These are phyloP conservation scores for Lophochroa leadbeateri DNA, from an alignment of 2,113 vertebrate species.

Conservation along the genomic window DNA sequence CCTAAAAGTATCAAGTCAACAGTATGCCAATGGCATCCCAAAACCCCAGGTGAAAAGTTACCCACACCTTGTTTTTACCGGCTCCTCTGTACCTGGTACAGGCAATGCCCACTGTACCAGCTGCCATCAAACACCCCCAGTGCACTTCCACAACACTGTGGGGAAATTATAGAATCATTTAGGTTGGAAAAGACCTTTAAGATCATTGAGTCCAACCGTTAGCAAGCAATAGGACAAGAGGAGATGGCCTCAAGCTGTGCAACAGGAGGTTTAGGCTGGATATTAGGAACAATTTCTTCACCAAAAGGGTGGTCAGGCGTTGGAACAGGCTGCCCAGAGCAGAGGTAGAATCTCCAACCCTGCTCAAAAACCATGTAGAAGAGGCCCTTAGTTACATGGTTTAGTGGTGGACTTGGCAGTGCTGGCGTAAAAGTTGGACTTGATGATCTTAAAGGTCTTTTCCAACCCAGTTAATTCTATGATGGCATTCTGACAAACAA, in stretches of 20 bases:
- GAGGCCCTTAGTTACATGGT: background rate
- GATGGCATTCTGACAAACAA: background rate
- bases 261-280: background rate
- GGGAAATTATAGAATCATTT: background rate
- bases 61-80: background rate
- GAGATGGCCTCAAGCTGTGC: background rate
- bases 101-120: accelerated
- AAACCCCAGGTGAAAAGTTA: background rate
- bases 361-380: background rate
- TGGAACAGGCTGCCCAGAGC: background rate
- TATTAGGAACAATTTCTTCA: background rate
- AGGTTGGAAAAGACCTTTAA: background rate
- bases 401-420: background rate
- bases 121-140: background rate
- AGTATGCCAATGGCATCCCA: background rate
- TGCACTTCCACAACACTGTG: accelerated
- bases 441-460: background rate
- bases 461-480: background rate
- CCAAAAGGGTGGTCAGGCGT: background rate
- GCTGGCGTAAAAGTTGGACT: background rate
- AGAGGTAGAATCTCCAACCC: background rate
- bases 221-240: background rate
- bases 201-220: background rate
- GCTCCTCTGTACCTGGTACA: background rate
- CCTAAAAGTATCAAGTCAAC: background rate